A percentile compares a stretch with the other conserved stretches of the same genome.
Evolutionary conservation across 2,888 invertebrate genomes (phyloP).

Genomic region (Aphidoletes aphidimyza): DNA sequence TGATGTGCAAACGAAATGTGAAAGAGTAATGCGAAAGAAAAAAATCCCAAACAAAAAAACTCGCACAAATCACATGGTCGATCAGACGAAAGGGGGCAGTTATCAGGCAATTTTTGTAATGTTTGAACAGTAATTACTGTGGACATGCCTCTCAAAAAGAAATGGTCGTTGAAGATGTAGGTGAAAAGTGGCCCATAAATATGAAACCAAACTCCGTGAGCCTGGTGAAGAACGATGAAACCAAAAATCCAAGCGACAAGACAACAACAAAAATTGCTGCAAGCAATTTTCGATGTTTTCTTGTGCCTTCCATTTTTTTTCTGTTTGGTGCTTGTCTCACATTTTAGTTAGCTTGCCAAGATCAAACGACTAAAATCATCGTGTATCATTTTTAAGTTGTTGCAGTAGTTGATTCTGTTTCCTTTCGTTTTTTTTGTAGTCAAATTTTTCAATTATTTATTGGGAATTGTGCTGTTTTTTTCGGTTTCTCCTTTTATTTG

Average conservation of each 20-base stretch:
- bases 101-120: neutral
- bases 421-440: slow-evolving; percentile 8
- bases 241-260: neutral
- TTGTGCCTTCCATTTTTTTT: neutral
- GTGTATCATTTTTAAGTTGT: neutral
- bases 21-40: too few relatives aligned
- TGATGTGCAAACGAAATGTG: too few relatives aligned
- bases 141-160: neutral
- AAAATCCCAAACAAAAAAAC: neutral
- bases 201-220: too few relatives aligned
- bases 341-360: neutral
- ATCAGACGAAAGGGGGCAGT: too few relatives aligned
- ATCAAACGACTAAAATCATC: neutral
- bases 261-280: neutral
- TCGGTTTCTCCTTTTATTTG: slow-evolving; percentile 13
- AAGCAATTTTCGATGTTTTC: neutral
- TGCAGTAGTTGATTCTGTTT: too few relatives aligned
- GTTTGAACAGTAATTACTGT: neutral
- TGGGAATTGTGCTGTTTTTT: neutral
- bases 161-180: slow-evolving; percentile 5
- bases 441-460: neutral
- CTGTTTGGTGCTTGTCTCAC: neutral
- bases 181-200: neutral
- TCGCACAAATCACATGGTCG: neutral
- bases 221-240: neutral